phyloP scores from a whole-genome alignment of 2,113 vertebrate genomes.

The Motacilla alba region DNA sequence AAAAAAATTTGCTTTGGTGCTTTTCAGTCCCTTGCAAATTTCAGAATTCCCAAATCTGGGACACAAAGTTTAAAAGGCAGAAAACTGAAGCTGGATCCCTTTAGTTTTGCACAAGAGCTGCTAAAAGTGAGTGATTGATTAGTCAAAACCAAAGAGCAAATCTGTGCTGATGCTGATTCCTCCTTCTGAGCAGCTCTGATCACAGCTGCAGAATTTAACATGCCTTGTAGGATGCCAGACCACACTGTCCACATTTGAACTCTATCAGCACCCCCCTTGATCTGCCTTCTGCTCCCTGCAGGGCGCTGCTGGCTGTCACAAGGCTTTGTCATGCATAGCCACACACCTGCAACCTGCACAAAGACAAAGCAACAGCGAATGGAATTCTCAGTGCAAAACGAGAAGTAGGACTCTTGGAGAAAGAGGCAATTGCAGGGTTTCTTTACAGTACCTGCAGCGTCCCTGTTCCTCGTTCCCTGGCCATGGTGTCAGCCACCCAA shows the following conservation, averaged over 20 bases:
- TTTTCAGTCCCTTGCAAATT: background rate
- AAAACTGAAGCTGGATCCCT: background rate
- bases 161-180: background rate
- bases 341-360: background rate
- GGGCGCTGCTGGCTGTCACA: background rate
- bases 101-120: background rate
- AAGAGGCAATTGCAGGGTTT: background rate
- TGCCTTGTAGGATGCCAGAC: background rate
- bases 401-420: background rate
- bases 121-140: background rate
- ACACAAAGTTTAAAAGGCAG: background rate
- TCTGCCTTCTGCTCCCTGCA: background rate
- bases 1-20: background rate
- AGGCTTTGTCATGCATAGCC: background rate
- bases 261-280: background rate
- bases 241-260: background rate
- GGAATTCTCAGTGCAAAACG: background rate
- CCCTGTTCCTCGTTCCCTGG: background rate
- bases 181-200: background rate
- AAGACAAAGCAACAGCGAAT: background rate
- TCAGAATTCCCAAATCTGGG: background rate
- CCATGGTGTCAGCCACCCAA: background rate
- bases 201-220: background rate
- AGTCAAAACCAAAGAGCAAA: background rate
- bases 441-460: background rate